Conservation (phyloP, 2,797 vertebrate genomes). For the Epinephelus coioides region DNA sequence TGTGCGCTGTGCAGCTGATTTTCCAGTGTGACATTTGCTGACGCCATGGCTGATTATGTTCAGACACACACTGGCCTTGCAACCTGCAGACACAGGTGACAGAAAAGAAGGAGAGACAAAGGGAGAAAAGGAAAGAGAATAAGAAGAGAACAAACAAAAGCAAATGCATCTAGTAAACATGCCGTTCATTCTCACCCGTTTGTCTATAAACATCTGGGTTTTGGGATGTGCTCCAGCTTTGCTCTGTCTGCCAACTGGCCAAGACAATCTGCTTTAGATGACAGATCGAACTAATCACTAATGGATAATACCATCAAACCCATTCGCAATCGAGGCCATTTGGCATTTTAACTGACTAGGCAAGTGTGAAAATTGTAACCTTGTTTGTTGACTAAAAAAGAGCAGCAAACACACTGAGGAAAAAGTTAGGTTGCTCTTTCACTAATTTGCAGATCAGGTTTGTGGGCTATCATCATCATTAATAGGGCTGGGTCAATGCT, state of each 20-base stretch:
- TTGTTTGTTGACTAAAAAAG: background rate
- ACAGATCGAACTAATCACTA: constrained; percentile 20
- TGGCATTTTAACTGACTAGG: background rate
- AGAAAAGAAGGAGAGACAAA: constrained; percentile 15
- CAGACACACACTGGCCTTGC: constrained; percentile 35
- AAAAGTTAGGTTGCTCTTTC: constrained; percentile 1
- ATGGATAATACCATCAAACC: constrained; percentile 20
- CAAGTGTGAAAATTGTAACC: background rate
- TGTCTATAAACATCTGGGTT: constrained; percentile 31
- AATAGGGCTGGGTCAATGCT: constrained; percentile 10
- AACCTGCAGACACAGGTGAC: constrained; percentile 47
- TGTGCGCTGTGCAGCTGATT: constrained; percentile 97
- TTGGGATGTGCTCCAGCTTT: constrained; percentile 42
- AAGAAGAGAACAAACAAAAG: constrained; percentile 24
- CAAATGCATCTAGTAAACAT: constrained; percentile 9
- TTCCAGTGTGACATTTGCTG: constrained; percentile 91
- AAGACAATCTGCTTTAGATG: constrained; percentile 34
- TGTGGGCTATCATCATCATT: constrained; percentile 16
- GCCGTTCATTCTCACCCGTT: constrained; percentile 31
- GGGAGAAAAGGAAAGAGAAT: constrained; percentile 16
- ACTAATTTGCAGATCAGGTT: constrained; percentile 14
- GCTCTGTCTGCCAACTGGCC: constrained; percentile 22
- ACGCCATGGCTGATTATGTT: constrained; percentile 88
- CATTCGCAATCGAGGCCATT: background rate
- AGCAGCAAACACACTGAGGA: background rate